Evolutionary conservation across 2,797 vertebrate genomes (phyloP).

Genomic region (Falco novaeseelandiae): DNA sequence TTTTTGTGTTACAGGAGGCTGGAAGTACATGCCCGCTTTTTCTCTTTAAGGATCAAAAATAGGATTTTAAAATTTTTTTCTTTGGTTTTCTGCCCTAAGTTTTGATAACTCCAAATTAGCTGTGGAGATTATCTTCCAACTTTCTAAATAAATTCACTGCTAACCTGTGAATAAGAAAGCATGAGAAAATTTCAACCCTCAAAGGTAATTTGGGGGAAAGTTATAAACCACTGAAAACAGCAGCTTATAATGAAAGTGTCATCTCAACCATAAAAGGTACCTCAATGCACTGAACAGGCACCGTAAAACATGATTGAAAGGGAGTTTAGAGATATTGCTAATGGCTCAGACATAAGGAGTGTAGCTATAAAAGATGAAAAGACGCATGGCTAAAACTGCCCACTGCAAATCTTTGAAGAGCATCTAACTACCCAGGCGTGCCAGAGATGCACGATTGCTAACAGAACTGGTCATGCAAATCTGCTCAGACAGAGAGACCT

Average conservation of each 20-base stretch:
- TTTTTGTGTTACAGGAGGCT: neutral
- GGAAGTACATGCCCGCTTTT: neutral
- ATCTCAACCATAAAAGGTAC: slow-evolving; percentile 65
- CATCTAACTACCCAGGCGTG: slow-evolving; percentile 42
- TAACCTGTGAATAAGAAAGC: slow-evolving; percentile 40
- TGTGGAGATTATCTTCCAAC: slow-evolving; percentile 1
- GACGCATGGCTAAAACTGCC: slow-evolving; percentile 62
- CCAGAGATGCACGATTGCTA: neutral
- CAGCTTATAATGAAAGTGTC: slow-evolving; percentile 67
- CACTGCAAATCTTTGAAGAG: slow-evolving; percentile 61
- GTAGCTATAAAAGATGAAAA: slow-evolving; percentile 63
- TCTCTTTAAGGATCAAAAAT: neutral
- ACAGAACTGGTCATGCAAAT: slow-evolving; percentile 43
- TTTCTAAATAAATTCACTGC: slow-evolving; percentile 50
- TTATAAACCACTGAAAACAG: slow-evolving; percentile 67
- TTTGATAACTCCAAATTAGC: neutral
- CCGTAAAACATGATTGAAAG: slow-evolving; percentile 63
- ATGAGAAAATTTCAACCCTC: slow-evolving; percentile 56
- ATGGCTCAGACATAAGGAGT: slow-evolving; percentile 51
- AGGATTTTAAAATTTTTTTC: neutral
- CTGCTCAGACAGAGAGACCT: slow-evolving; percentile 29
- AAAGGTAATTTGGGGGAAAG: slow-evolving; percentile 54
- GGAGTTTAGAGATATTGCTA: slow-evolving; percentile 64
- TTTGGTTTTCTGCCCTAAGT: neutral
- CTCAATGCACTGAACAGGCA: slow-evolving; percentile 54